Conservation (phyloP, 2,888 invertebrate species). For the Podabrus alpinus region DNA sequence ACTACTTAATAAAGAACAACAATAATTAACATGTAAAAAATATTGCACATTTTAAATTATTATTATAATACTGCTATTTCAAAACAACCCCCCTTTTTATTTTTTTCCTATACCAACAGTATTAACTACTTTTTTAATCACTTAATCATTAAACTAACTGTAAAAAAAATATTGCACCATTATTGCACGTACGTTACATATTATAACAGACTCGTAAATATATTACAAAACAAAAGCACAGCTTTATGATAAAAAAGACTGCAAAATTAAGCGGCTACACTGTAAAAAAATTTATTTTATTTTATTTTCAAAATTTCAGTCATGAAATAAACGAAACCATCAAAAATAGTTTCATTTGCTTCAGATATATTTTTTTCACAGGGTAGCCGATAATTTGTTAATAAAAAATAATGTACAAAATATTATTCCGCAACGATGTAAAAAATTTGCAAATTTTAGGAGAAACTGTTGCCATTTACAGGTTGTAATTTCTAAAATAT, state of each 20-base stretch:
- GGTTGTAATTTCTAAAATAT: neutral
- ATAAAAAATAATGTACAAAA: neutral
- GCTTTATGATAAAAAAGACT: neutral
- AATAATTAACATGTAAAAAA: neutral
- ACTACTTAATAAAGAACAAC: neutral
- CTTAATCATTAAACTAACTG: conserved; percentile 4
- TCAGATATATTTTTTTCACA: no score
- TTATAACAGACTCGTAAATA: conserved; percentile 4
- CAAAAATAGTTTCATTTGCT: no score
- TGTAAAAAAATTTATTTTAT: no score
- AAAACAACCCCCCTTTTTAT: neutral
- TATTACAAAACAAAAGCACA: neutral
- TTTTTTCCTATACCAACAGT: neutral
- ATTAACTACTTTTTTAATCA: neutral
- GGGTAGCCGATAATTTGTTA: neutral
- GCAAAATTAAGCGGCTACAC: neutral
- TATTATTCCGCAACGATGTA: neutral
- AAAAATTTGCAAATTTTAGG: neutral
- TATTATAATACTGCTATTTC: neutral
- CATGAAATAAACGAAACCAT: no score
- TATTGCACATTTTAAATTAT: conserved; percentile 1
- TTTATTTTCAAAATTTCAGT: no score
- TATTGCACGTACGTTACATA: conserved; percentile 12
- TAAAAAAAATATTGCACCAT: conserved; percentile 17
- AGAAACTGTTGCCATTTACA: neutral